phyloP scores from a whole-genome alignment of 2,797 vertebrate genomes.

The Podarcis siculus region DNA sequence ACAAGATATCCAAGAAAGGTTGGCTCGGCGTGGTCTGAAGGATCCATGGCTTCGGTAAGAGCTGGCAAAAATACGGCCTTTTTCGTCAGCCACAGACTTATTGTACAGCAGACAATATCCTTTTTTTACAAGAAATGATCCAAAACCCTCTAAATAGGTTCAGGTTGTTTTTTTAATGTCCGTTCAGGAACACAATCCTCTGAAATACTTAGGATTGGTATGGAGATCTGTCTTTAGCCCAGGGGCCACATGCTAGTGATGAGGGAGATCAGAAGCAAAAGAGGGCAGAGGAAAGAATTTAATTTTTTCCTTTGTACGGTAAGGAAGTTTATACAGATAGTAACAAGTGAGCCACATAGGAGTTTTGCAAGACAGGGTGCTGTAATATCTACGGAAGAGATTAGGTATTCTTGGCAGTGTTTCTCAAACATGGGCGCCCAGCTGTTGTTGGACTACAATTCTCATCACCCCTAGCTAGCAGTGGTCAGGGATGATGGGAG shows the following conservation, averaged over 20 bases:
- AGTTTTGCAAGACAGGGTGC: not conserved
- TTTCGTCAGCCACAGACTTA: rapidly evolving
- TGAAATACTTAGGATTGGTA: not conserved
- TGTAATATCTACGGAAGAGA: not conserved
- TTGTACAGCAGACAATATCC: not conserved
- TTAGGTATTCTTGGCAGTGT: no score
- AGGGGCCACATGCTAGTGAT: no score
- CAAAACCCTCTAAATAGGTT: not conserved
- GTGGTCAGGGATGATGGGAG: no score
- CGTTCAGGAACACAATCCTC: not conserved
- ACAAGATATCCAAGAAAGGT: conserved; percentile 83
- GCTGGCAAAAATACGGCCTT: not conserved
- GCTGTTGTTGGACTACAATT: no score
- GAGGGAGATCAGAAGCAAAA: no score
- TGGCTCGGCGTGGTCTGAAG: conserved; percentile 84
- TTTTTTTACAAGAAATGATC: conserved; percentile 2
- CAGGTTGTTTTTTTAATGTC: not conserved
- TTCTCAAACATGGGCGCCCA: no score
- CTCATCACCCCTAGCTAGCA: no score
- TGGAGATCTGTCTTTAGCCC: not conserved
- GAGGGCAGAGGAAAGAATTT: no score
- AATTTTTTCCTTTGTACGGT: no score
- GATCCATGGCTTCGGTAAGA: conserved; percentile 93
- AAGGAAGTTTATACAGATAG: not conserved
- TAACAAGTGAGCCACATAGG: not conserved